phyloP scores from a whole-genome alignment of 53 echinoderm and acorn worm species.

The Mesocentrotus franciscanus region DNA sequence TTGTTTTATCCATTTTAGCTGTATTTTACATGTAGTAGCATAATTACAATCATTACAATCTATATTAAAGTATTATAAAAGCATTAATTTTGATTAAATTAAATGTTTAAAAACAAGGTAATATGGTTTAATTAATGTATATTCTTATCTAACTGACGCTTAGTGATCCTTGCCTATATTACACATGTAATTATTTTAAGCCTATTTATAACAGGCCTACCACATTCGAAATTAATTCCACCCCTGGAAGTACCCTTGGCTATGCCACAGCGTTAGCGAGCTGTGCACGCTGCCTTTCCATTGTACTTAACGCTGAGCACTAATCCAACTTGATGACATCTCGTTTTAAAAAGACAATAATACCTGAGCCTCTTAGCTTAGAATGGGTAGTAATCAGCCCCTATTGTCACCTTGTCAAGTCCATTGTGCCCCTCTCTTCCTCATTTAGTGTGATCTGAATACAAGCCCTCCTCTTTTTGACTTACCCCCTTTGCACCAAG shows the following conservation, averaged over 20 bases:
- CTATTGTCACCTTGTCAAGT: slow-evolving; percentile 44
- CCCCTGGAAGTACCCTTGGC: not conserved
- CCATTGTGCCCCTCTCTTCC: slow-evolving; percentile 49
- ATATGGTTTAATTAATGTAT: too few relatives aligned
- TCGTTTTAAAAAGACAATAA: slow-evolving; percentile 65
- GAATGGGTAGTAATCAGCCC: slow-evolving; percentile 65
- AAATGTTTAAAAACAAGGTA: too few relatives aligned
- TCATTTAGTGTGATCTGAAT: slow-evolving; percentile 8
- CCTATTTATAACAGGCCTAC: too few relatives aligned
- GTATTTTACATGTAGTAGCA: too few relatives aligned
- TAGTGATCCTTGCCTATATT: too few relatives aligned
- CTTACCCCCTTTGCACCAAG: not conserved
- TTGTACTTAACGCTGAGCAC: slow-evolving; percentile 30
- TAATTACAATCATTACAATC: too few relatives aligned
- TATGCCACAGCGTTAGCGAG: not conserved
- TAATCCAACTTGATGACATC: slow-evolving; percentile 59
- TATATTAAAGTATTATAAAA: too few relatives aligned
- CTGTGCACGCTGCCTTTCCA: slow-evolving; percentile 34
- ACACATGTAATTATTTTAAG: too few relatives aligned
- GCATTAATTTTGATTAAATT: too few relatives aligned
- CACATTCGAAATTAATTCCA: not conserved
- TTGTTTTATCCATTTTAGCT: too few relatives aligned
- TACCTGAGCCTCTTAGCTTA: slow-evolving; percentile 40
- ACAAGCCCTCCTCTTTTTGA: not conserved
- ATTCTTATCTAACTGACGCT: too few relatives aligned